Evolutionary conservation across 1,140 invertebrate species (phyloP), one percentile per base, ranked within the genome.

Genomic region (Temnothorax longispinosus): DNA sequence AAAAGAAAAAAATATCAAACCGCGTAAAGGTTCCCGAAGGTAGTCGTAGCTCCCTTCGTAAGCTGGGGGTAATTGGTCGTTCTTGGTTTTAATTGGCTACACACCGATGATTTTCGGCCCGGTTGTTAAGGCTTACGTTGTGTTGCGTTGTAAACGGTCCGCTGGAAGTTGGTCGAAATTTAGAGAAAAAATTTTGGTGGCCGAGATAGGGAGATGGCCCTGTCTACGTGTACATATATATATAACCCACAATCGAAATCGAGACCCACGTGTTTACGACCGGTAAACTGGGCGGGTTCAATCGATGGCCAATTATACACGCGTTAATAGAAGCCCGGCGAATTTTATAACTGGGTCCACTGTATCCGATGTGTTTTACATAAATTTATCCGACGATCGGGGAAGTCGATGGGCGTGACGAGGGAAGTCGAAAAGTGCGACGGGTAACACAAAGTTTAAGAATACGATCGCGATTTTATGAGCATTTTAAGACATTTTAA

Each of bases 51-150:
- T 50, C 89, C 85, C 50, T 35, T 47, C 44, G 74, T 41, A 60
- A 85, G n/a, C 21, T 52, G 52, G 65, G 54, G 69, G 86, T 94
- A 95, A 95, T 95, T 95, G 94, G 93, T 92, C 93, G 93, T 94
- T 94, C 90, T 94, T 89, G 93, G 86, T 94, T 94, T 95, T 95
- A 95, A 95, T 95, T 95, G 94, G 94, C 92, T 87, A 92, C 88
- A 90, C 88, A 90, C 90, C 90, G 89, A 91, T 77, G 91, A 85
- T 87, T 84, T 58, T 72, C 87, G 91, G 86, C 92, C 90, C 86
- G 93, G 93, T 95, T 93, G 94, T 95, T 95, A 93, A 91, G 89
- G 90, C 93, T 95, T 95, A 94, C 94, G 94, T 92, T 93, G 91
- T 92, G 88, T 88, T 87, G 89, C 84, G 91, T 85, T 94, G 92